phyloP scores from a whole-genome alignment of 2,113 vertebrate genomes.

The Myiagra hebetior region DNA sequence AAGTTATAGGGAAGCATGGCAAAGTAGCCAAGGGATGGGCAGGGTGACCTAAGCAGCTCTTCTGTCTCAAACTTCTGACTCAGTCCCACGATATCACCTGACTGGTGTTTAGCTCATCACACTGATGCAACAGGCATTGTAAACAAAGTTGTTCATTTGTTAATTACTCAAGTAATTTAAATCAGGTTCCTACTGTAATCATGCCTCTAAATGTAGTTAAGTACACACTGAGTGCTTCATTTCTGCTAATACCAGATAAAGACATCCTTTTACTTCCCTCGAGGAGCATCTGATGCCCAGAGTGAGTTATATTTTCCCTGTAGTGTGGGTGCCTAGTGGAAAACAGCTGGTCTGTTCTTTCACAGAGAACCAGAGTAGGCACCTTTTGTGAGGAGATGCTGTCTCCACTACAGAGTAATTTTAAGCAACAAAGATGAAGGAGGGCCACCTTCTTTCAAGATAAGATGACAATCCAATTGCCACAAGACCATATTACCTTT shows the following conservation, averaged over 20 bases:
- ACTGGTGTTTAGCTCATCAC: background rate
- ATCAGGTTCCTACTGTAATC: background rate
- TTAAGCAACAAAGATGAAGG: background rate
- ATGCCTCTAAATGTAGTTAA: background rate
- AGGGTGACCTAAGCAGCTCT: background rate
- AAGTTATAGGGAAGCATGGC: background rate
- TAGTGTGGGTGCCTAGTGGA: background rate
- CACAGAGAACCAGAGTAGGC: background rate
- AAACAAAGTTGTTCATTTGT: constrained; percentile 6
- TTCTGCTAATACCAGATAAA: background rate
- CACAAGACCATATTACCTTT: background rate
- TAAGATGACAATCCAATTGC: background rate
- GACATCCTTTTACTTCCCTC: background rate
- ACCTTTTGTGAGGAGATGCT: background rate
- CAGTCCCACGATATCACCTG: background rate
- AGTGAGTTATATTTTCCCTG: background rate
- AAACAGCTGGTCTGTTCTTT: background rate
- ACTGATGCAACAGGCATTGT: constrained; percentile 17
- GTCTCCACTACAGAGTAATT: background rate
- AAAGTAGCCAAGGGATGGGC: background rate
- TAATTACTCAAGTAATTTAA: background rate
- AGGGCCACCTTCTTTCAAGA: background rate
- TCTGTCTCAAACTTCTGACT: background rate
- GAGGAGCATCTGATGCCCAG: background rate
- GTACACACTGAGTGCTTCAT: background rate